Conservation (phyloP, 1,140 invertebrate species). For the Drosophila navojoa region DNA sequence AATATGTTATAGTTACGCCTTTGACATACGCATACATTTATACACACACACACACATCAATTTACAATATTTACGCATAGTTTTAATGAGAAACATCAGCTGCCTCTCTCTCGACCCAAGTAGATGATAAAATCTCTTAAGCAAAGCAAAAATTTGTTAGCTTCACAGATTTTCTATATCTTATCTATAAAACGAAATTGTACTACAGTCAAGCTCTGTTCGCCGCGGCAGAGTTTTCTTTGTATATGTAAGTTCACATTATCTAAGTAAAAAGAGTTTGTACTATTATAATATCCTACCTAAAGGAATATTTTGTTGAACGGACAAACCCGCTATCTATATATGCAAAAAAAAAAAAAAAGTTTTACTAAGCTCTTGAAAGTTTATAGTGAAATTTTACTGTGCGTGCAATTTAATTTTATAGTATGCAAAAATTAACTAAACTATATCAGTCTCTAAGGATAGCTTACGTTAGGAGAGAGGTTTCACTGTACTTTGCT, state of each 20-base stretch:
- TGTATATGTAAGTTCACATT: too few relatives aligned
- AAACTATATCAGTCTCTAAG: not conserved
- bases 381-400: not conserved
- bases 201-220: too few relatives aligned
- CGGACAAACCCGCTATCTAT: too few relatives aligned
- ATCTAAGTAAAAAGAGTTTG: too few relatives aligned
- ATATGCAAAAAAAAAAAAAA: not conserved
- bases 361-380: not conserved
- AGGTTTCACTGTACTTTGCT: not conserved
- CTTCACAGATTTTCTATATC: too few relatives aligned
- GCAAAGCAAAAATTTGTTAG: not conserved
- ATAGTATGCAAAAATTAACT: too few relatives aligned
- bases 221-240: too few relatives aligned
- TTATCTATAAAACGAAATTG: too few relatives aligned
- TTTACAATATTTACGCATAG: constrained; percentile 20
- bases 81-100: constrained; percentile 8
- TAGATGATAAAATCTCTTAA: too few relatives aligned
- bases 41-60: not conserved
- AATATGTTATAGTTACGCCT: constrained; percentile 52
- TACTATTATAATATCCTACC: too few relatives aligned
- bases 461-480: not conserved
- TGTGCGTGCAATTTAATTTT: too few relatives aligned
- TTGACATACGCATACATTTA: constrained; percentile 4
- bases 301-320: too few relatives aligned
- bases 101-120: not conserved